Conservation (phyloP, 2,113 vertebrate species). For the Daubentonia madagascariensis region DNA sequence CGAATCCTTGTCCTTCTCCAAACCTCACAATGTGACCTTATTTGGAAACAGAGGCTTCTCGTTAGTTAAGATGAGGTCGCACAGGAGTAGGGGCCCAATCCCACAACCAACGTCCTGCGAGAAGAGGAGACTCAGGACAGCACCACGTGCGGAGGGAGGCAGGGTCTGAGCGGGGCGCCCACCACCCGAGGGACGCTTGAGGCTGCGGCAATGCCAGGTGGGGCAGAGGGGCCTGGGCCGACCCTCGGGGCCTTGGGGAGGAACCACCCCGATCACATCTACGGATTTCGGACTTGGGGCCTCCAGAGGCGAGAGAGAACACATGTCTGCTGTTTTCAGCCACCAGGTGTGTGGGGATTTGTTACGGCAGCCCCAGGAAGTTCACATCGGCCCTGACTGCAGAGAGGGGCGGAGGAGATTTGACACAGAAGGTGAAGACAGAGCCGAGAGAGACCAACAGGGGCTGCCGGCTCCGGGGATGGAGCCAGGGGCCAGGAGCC, state of each 20-base stretch:
- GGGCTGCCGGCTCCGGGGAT: too few relatives aligned
- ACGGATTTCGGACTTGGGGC: background rate
- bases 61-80: background rate
- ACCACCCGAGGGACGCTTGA: background rate
- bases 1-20: background rate
- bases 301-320: background rate
- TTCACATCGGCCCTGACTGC: background rate
- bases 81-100: background rate
- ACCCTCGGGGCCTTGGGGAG: background rate
- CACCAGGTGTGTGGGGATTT: background rate
- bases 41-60: background rate
- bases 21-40: background rate
- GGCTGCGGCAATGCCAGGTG: background rate
- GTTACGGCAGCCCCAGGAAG: background rate
- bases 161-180: background rate
- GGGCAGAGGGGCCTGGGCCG: too few relatives aligned
- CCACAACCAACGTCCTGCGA: accelerated
- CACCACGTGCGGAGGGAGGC: too few relatives aligned
- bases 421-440: too few relatives aligned
- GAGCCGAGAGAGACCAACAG: too few relatives aligned
- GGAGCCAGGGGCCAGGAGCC: too few relatives aligned
- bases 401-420: background rate
- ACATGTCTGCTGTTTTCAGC: background rate
- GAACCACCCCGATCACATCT: too few relatives aligned
- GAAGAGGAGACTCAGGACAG: background rate